These are phyloP conservation scores for Hypanus sabinus DNA, from an alignment of 2,113 vertebrate genomes.

Conservation along the genomic window DNA sequence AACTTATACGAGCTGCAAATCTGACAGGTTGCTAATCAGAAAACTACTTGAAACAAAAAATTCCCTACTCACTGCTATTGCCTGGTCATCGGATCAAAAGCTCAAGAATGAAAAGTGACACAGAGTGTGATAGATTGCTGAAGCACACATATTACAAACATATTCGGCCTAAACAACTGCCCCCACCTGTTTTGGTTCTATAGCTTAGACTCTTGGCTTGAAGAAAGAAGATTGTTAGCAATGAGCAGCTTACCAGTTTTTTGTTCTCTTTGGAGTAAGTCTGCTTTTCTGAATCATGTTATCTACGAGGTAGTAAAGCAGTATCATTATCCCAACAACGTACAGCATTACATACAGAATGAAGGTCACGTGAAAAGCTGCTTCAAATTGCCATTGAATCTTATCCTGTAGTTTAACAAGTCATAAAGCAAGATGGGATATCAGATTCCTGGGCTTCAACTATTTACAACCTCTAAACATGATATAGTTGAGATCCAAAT, in stretches of 20 bases:
- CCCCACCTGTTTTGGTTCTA: neutral
- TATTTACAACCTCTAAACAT: no score
- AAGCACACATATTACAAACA: neutral
- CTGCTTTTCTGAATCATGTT: slow-evolving; percentile 43
- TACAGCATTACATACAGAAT: slow-evolving; percentile 40
- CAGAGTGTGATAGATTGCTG: neutral
- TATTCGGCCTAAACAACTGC: no score
- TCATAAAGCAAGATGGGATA: neutral
- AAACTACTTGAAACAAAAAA: no score
- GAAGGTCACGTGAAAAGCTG: slow-evolving; percentile 39
- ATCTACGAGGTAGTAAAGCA: slow-evolving; percentile 42
- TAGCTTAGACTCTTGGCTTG: neutral
- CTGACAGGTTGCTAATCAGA: no score
- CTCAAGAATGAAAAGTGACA: neutral
- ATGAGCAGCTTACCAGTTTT: slow-evolving; percentile 39
- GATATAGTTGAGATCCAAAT: no score
- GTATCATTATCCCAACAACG: slow-evolving; percentile 36
- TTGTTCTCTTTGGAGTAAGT: slow-evolving; percentile 41
- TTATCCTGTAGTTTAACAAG: slow-evolving; percentile 38
- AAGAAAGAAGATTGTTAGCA: neutral
- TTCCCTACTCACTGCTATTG: no score
- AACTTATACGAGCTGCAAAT: no score
- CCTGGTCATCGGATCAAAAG: neutral
- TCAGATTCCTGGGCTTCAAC: no score
- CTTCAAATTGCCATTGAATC: slow-evolving; percentile 41